Percentiles rank a stretch among this genome's conserved stretches.
These are phyloP conservation scores for Seira ritae DNA, from an alignment of 2,888 invertebrate species.

Conservation along the genomic window DNA sequence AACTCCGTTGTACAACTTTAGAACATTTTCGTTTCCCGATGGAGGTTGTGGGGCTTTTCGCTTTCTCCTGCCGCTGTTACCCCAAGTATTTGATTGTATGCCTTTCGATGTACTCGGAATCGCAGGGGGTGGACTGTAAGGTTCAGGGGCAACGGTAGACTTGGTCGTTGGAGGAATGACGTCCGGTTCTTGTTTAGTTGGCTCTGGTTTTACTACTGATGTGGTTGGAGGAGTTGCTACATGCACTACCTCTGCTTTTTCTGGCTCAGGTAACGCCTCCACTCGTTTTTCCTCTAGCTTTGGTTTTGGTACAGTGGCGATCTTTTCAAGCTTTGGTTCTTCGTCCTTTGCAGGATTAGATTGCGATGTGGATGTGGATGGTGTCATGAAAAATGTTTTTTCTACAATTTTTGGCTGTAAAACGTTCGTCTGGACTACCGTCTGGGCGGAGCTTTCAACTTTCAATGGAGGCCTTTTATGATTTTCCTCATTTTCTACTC, in stretches of 20 bases:
- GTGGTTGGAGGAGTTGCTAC: neutral
- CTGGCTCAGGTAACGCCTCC: too few species aligned
- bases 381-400: too few species aligned
- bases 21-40: neutral
- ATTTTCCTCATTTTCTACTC: neutral
- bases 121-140: neutral
- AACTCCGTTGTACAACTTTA: slow-evolving; percentile 23
- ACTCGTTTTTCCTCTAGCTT: too few species aligned
- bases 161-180: slow-evolving; percentile 46
- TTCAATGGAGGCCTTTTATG: neutral
- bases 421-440: neutral
- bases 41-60: slow-evolving; percentile 52
- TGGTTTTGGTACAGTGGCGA: too few species aligned
- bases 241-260: neutral
- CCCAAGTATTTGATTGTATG: slow-evolving; percentile 46
- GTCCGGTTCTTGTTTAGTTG: slow-evolving; percentile 10
- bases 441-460: slow-evolving; percentile 8
- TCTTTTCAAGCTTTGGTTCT: slow-evolving; percentile 14
- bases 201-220: neutral
- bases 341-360: neutral
- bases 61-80: slow-evolving; percentile 49
- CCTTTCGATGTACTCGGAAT: neutral
- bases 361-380: too few species aligned
- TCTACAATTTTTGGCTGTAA: neutral
- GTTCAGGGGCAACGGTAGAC: neutral